These are phyloP conservation scores for Mobula birostris DNA, from an alignment of 2,113 vertebrate genomes.

Conservation along the genomic window DNA sequence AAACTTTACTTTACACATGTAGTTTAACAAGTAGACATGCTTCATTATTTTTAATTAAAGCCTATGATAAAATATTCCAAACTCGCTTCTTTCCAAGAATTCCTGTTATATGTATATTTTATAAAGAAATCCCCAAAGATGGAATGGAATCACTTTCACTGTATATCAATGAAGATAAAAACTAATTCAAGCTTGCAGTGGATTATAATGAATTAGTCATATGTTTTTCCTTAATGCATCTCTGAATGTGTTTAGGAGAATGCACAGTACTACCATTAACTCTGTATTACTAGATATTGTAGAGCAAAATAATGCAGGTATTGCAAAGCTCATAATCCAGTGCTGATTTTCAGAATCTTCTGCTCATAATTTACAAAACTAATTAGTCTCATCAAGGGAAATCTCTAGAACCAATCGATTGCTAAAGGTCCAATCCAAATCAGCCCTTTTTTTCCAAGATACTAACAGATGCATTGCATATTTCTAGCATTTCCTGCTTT, in stretches of 20 bases:
- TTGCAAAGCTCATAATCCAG: background rate
- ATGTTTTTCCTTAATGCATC: background rate
- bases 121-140: background rate
- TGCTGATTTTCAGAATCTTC: background rate
- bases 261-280: background rate
- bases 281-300: background rate
- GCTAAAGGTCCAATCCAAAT: background rate
- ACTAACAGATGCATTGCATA: background rate
- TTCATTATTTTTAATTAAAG: background rate
- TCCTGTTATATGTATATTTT: background rate
- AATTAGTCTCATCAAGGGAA: background rate
- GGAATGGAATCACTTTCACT: background rate
- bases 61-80: background rate
- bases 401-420: background rate
- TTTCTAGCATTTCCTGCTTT: conserved; percentile 13
- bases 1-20: too few relatives aligned
- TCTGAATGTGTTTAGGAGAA: background rate
- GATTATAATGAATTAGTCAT: background rate
- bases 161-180: background rate
- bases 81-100: too few relatives aligned
- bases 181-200: background rate
- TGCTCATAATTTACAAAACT: background rate
- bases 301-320: background rate
- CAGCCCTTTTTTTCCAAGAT: background rate
- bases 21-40: too few relatives aligned